Base-by-base conservation (phyloP, 2,113 vertebrate species). In the Trogon melanurus region DNA sequence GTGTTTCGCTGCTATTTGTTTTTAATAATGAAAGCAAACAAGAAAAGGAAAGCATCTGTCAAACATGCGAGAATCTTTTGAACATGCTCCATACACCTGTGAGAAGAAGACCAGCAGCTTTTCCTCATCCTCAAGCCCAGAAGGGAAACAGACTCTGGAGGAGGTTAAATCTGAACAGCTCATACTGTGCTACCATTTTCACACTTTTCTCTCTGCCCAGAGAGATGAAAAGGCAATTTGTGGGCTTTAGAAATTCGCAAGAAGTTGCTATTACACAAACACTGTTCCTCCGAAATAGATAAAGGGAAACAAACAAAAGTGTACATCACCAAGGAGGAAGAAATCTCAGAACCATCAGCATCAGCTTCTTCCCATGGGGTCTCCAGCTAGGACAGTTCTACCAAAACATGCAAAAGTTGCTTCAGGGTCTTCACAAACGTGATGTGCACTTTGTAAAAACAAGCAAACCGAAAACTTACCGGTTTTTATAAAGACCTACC, bases 21-120 rank as follows among this genome's bases (percentile, higher is more conserved):
- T 96, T 88, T 96, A 91, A 88, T 94, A 90, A 84, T 67, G 57
- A 84, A 88, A 88, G 69, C 29, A 93, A 94, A 78, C 1, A 2
- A 90, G 75, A 34, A 93, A 67, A 79, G 18, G 23, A 89, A 92
- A 91, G 13, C 60, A 69, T 81, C 64, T 94, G 72, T 70, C 34
- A 71, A 88, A 51, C 22, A 32, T 22, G 18, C 6, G 41, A 80
- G 71, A 16, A 74, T 26, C 41, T 92, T 92, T 65, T 70, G 38
- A 89, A 79, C 3, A 0, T 12, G 21, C 6, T 80, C 26, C n/a
- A 58, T 72, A 45, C 29, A 78, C 16, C 60, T 89, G 25, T 3
- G 3, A 90, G 75, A 30, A 60, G 66, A 70, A 74, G 27, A 67
- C 3, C 0, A 1, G 32, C 26, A 78, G 16, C 12, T 82, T 93